phyloP scores from a whole-genome alignment of 2,888 invertebrate genomes.

The Cosmia trapezina region DNA sequence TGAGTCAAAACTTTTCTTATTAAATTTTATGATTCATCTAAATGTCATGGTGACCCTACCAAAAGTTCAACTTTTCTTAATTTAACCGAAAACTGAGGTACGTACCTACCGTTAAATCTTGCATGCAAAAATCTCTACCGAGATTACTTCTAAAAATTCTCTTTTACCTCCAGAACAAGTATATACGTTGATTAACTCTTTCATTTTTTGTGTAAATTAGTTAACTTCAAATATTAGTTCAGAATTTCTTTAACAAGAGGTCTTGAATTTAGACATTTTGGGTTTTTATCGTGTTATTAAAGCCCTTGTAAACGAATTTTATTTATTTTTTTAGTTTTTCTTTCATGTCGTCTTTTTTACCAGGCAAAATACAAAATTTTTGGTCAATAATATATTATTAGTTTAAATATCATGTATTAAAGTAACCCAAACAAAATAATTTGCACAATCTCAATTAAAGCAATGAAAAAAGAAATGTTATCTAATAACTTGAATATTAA shows the following conservation, averaged over 20 bases:
- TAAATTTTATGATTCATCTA: slow-evolving; percentile 20
- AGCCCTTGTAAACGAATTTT: not conserved
- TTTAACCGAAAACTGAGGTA: slow-evolving; percentile 70
- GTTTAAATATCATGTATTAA: no score
- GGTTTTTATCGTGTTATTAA: not conserved
- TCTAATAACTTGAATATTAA: slow-evolving; percentile 34
- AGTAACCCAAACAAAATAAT: slow-evolving; percentile 1
- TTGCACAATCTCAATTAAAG: not conserved
- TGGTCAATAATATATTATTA: not conserved
- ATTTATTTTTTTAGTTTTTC: not conserved
- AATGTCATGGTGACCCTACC: slow-evolving; percentile 45
- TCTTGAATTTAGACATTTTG: slow-evolving; percentile 6
- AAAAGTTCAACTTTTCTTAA: slow-evolving; percentile 67
- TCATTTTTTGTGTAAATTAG: slow-evolving; percentile 61
- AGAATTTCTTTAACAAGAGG: slow-evolving; percentile 15
- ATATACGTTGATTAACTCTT: slow-evolving; percentile 65
- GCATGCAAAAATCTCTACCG: slow-evolving; percentile 53
- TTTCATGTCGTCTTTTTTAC: no score
- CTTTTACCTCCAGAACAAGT: slow-evolving; percentile 55
- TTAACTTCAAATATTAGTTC: slow-evolving; percentile 56
- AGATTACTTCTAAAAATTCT: slow-evolving; percentile 54
- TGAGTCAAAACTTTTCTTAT: slow-evolving; percentile 10
- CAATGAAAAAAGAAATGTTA: slow-evolving; percentile 1
- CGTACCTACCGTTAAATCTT: slow-evolving; percentile 70
- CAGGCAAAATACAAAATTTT: not conserved